A percentile compares a stretch with the other conserved stretches of the same genome.
Evolutionary conservation across 2,888 invertebrate species (phyloP).

Genomic region (Lasioglossum morio): DNA sequence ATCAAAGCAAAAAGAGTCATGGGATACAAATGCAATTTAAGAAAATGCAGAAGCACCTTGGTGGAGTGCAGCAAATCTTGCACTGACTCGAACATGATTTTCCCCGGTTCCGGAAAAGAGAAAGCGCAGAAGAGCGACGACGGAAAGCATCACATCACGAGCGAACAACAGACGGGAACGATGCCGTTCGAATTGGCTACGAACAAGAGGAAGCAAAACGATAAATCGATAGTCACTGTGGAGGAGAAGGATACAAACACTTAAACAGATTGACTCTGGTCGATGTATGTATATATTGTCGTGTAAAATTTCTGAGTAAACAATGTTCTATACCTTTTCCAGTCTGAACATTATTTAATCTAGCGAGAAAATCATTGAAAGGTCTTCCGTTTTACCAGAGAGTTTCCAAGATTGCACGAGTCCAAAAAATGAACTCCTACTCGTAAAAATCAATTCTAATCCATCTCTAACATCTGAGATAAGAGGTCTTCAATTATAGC

Average conservation of each 20-base stretch:
- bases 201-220: slow-evolving; percentile 9
- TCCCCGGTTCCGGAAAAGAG: slow-evolving; percentile 12
- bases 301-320: not conserved
- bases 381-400: not conserved
- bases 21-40: slow-evolving; percentile 62
- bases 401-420: not conserved
- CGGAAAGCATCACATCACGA: not conserved
- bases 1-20: slow-evolving; percentile 35
- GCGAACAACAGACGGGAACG: not conserved
- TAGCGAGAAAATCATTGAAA: not conserved
- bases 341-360: not conserved
- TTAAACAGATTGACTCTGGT: not conserved
- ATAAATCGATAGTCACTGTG: slow-evolving; percentile 41
- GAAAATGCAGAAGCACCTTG: slow-evolving; percentile 53
- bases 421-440: not conserved
- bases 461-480: not conserved
- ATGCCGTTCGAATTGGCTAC: not conserved
- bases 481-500: not conserved
- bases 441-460: not conserved
- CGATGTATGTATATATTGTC: not conserved
- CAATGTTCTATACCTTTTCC: not conserved
- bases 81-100: slow-evolving; percentile 39
- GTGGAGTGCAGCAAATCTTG: slow-evolving; percentile 57
- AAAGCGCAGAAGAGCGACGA: not conserved
- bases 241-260: slow-evolving; percentile 39